Evolutionary conservation across 1,140 invertebrate species (phyloP), one percentile per base, ranked within the genome.

Genomic region (Pogonomyrmex barbatus): DNA sequence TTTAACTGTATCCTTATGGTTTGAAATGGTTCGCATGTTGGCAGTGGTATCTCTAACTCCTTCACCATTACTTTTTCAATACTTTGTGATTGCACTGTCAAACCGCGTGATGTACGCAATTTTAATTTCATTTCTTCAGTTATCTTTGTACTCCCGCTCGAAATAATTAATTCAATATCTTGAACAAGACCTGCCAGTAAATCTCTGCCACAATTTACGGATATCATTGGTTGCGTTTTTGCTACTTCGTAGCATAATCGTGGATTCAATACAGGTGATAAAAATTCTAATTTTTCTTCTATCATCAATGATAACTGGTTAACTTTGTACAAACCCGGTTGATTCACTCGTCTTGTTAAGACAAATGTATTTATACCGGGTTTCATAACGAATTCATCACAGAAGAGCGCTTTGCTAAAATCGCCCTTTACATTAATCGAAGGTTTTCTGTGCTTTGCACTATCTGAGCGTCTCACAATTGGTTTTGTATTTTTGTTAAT

Each of bases 331-430:
- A 95, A 94, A 5, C 96, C 96, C 52, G 96, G 95, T 87, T 95
- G 94, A 82, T 96, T 95, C 0, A 96, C 94, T 81, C 95, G 95
- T 86, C 96, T 96, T 50, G 95, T 96, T 17, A 98, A 93, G 67
- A 94, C 94, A 47, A 98, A 94, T 2, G 96, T 94, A 93, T 98
- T 98, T 9, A 95, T 76, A n/a, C 98, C 98, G 0, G 98, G 98
- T 87, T 95, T 94, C 56, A 97, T 88, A 17, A 94, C 88, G 36
- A 97, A 94, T 88, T 97, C 96, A 24, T 95, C 91, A 9, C 94
- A 94, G 47, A 92, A 93, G 24, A 98, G 95, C 71, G 95, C 96
- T 82, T 95, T 95, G 17, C 95, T 96, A 87, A 97, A 98, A 94
- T 98, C 97, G 73, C 95, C 91, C 91, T 94, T 94, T 88, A 94